Percentiles rank a stretch among this genome's conserved stretches.
Evolutionary conservation across 2,888 invertebrate genomes (phyloP).

Genomic region (Anoncus sp.): DNA sequence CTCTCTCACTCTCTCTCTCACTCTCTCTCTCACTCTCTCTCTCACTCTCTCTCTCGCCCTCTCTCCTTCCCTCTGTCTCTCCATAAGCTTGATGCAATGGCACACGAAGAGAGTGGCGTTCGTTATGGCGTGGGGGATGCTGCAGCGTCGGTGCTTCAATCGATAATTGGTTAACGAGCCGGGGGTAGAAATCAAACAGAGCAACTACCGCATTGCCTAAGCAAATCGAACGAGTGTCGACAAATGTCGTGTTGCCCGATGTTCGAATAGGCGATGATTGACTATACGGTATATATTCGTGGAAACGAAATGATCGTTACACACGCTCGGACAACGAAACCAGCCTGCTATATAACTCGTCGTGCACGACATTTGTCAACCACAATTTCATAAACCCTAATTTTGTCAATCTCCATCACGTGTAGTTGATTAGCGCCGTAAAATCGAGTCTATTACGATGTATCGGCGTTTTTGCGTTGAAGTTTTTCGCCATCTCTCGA

Average conservation of each 20-base stretch:
- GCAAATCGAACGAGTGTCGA: constrained; percentile 63
- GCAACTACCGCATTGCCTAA: constrained; percentile 50
- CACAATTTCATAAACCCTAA: no score
- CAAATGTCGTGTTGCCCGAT: constrained; percentile 41
- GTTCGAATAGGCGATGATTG: constrained; percentile 34
- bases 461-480: no score
- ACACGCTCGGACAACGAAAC: neutral
- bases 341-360: neutral
- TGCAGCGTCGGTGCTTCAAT: constrained; percentile 63
- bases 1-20: no score
- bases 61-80: neutral
- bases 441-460: neutral
- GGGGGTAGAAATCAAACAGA: constrained; percentile 72
- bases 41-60: neutral
- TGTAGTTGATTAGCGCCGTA: neutral
- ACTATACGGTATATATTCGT: neutral
- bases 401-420: neutral
- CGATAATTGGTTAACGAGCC: constrained; percentile 76
- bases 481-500: no score
- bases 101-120: constrained; percentile 30
- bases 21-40: no score
- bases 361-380: no score
- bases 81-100: constrained; percentile 10
- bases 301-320: constrained; percentile 16
- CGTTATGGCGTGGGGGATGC: constrained; percentile 46